Conservation (phyloP, 2,888 invertebrate genomes). For the Abrostola triplasia region DNA sequence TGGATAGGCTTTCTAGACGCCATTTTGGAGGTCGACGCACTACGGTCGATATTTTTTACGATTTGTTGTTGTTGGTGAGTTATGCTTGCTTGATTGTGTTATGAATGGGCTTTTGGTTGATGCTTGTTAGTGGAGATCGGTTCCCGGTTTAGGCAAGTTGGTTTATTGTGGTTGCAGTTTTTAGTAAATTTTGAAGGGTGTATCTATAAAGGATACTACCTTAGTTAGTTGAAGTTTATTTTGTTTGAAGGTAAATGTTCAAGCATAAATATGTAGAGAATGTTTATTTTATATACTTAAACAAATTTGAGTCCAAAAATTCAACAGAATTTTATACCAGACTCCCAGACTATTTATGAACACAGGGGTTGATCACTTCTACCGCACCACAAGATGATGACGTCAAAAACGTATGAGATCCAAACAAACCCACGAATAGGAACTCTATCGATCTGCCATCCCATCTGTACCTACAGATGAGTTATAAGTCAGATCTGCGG, state of each 20-base stretch:
- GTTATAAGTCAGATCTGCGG: conserved; percentile 76
- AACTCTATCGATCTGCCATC: conserved; percentile 78
- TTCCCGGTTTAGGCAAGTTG: no score
- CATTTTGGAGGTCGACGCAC: conserved; percentile 71
- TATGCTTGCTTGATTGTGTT: conserved; percentile 14
- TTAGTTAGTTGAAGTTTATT: no score
- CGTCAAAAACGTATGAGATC: conserved; percentile 45
- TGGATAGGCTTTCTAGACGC: conserved; percentile 79
- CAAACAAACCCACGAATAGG: conserved; percentile 77
- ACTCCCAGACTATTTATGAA: not conserved
- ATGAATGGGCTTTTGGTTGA: no score
- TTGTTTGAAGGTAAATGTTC: no score
- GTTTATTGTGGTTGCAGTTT: no score
- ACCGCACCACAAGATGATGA: not conserved
- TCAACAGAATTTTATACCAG: no score
- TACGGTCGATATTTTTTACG: conserved; percentile 60
- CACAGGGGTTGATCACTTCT: not conserved
- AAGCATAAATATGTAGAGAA: no score
- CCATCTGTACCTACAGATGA: conserved; percentile 81
- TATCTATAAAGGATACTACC: no score
- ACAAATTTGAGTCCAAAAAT: no score
- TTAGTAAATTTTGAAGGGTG: no score
- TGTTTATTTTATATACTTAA: no score
- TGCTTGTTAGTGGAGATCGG: no score
- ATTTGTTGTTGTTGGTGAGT: conserved; percentile 23